Percentiles rank a stretch among this genome's conserved stretches.
Evolutionary conservation across 2,888 invertebrate genomes (phyloP).

Genomic region (Phengaris arion): DNA sequence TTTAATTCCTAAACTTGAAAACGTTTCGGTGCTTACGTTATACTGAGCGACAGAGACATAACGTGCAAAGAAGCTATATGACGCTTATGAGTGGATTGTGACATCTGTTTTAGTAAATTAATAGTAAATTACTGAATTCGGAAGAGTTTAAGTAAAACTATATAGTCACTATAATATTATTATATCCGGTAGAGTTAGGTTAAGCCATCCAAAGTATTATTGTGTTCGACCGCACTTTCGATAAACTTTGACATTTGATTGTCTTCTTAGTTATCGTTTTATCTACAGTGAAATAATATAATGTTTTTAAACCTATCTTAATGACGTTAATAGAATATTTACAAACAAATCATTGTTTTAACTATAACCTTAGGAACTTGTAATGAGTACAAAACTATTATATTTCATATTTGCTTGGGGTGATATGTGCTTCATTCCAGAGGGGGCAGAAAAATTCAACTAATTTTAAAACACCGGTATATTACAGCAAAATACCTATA

Average conservation of each 20-base stretch:
- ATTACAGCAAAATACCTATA: background rate
- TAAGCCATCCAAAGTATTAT: no score
- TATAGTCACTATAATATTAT: background rate
- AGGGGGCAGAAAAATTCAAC: background rate
- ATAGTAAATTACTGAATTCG: background rate
- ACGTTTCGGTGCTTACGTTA: no score
- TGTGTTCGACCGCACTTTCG: background rate
- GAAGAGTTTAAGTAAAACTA: background rate
- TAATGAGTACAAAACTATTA: background rate
- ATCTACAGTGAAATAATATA: background rate
- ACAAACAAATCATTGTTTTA: background rate
- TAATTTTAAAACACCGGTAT: background rate
- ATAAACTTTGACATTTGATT: background rate
- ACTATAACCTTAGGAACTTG: constrained; percentile 1
- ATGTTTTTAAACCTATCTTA: background rate
- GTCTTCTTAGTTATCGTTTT: background rate
- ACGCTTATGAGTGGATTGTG: no score
- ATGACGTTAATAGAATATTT: constrained; percentile 1
- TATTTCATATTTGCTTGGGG: background rate
- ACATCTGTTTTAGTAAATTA: no score
- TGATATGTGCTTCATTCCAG: background rate
- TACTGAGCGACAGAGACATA: no score
- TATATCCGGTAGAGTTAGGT: background rate
- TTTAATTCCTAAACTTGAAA: no score
- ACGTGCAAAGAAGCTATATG: no score